Evolutionary conservation across 2,797 vertebrate genomes (phyloP).

Genomic region (Poeciliopsis turneri): DNA sequence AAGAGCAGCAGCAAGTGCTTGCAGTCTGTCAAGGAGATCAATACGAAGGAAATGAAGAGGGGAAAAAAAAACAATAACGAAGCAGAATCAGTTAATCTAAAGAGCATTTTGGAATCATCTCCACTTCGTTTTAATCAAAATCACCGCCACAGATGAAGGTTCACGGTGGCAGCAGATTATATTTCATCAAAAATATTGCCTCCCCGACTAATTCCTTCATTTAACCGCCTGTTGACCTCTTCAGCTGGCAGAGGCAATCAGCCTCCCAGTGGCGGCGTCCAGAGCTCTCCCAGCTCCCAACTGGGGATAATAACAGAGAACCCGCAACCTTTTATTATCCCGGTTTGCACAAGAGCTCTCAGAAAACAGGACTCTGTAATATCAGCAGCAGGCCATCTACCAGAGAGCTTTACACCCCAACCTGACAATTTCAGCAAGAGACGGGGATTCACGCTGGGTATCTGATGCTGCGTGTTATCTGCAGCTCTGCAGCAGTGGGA

Average conservation of each 20-base stretch:
- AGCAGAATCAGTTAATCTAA: constrained; percentile 26
- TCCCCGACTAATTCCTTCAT: constrained; percentile 57
- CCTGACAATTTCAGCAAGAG: constrained; percentile 29
- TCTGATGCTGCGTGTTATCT: constrained; percentile 28
- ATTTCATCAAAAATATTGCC: constrained; percentile 31
- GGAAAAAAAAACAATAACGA: constrained; percentile 14
- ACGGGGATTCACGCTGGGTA: constrained; percentile 17
- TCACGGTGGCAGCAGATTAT: constrained; percentile 23
- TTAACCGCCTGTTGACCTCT: constrained; percentile 51
- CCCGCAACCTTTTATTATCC: constrained; percentile 60
- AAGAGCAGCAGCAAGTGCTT: constrained; percentile 29
- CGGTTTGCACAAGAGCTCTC: constrained; percentile 54
- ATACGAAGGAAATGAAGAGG: constrained; percentile 8
- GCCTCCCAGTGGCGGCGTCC: constrained; percentile 34
- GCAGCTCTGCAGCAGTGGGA: constrained; percentile 16
- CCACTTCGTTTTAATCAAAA: constrained; percentile 26
- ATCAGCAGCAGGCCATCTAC: constrained; percentile 31
- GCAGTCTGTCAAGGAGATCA: constrained; percentile 20
- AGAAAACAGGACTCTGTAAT: constrained; percentile 34
- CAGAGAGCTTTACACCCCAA: constrained; percentile 32
- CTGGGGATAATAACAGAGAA: constrained; percentile 54
- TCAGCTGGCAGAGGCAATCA: constrained; percentile 43
- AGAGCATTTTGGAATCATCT: constrained; percentile 31
- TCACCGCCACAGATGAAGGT: constrained; percentile 34
- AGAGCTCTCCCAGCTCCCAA: constrained; percentile 26